Evolutionary conservation across 2,888 invertebrate genomes (phyloP).

Genomic region (Nemapogon koenigi): DNA sequence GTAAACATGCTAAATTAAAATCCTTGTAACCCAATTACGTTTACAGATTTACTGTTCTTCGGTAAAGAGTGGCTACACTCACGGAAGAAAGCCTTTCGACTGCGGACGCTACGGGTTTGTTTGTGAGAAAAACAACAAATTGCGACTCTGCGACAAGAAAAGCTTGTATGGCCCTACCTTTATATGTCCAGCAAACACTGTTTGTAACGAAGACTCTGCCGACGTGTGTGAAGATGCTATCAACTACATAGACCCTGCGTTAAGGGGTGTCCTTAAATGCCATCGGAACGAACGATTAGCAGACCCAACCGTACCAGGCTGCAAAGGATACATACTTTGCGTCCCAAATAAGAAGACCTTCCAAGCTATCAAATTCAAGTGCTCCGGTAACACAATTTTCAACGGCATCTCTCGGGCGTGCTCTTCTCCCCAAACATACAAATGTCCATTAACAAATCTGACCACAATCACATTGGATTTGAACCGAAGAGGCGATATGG

Average conservation of each 20-base stretch:
- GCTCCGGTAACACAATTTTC: conserved; percentile 47
- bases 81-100: conserved; percentile 19
- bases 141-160: conserved; percentile 42
- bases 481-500: conserved; percentile 24
- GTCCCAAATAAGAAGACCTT: conserved; percentile 47
- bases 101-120: conserved; percentile 50
- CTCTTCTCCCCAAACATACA: conserved; percentile 42
- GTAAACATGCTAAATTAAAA: no score
- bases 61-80: no score
- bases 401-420: conserved; percentile 46
- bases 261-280: conserved; percentile 36
- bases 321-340: conserved; percentile 55
- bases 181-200: conserved; percentile 39
- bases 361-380: conserved; percentile 53
- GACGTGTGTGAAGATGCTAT: conserved; percentile 43
- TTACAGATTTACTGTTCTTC: no score
- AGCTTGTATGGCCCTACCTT: conserved; percentile 40
- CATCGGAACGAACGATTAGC: conserved; percentile 45
- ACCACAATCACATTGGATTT: not conserved
- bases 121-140: conserved; percentile 35
- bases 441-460: conserved; percentile 31
- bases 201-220: conserved; percentile 49
- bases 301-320: conserved; percentile 44
- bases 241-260: conserved; percentile 39
- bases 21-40: no score